Percentiles rank a stretch among this genome's conserved stretches.
These are phyloP conservation scores for Caenorhabditis japonica DNA, from an alignment of 2,888 invertebrate species.

Conservation along the genomic window DNA sequence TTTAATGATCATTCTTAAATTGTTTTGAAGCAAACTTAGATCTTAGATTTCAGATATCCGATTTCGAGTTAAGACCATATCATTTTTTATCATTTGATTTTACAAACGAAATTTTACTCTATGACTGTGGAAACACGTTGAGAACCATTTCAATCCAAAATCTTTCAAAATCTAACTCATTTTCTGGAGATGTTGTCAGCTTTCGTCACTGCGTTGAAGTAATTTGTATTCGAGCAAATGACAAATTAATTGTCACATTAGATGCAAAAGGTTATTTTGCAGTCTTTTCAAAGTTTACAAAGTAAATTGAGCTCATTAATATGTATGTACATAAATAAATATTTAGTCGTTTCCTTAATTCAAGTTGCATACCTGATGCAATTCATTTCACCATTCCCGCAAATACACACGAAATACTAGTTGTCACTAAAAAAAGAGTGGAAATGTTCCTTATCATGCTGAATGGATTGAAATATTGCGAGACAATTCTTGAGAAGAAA, in stretches of 20 bases:
- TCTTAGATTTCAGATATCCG: slow-evolving; percentile 32
- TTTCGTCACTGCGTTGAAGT: slow-evolving; percentile 47
- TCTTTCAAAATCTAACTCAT: slow-evolving; percentile 35
- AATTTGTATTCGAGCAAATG: slow-evolving; percentile 19
- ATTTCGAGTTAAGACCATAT: slow-evolving; percentile 22
- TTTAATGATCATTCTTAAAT: background rate
- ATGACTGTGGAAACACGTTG: slow-evolving; percentile 42
- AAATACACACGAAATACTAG: slow-evolving; percentile 27
- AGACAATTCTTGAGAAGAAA: slow-evolving; percentile 38
- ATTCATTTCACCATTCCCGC: slow-evolving; percentile 42
- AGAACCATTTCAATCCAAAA: slow-evolving; percentile 32
- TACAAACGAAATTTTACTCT: slow-evolving; percentile 46
- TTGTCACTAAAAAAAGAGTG: slow-evolving; percentile 38
- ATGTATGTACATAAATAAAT: too few species aligned
- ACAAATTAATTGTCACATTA: slow-evolving; percentile 29
- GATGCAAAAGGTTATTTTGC: slow-evolving; percentile 45
- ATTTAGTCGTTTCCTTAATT: slow-evolving; percentile 34
- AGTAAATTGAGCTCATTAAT: slow-evolving; percentile 22
- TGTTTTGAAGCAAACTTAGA: slow-evolving; percentile 5
- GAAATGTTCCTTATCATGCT: slow-evolving; percentile 45
- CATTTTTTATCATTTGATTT: slow-evolving; percentile 49
- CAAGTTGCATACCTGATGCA: slow-evolving; percentile 19
- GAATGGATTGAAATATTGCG: slow-evolving; percentile 41
- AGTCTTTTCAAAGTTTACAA: slow-evolving; percentile 45
- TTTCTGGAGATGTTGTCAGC: slow-evolving; percentile 34